These are phyloP conservation scores for Callocephalon fimbriatum DNA, from an alignment of 2,113 vertebrate genomes.

Conservation along the genomic window DNA sequence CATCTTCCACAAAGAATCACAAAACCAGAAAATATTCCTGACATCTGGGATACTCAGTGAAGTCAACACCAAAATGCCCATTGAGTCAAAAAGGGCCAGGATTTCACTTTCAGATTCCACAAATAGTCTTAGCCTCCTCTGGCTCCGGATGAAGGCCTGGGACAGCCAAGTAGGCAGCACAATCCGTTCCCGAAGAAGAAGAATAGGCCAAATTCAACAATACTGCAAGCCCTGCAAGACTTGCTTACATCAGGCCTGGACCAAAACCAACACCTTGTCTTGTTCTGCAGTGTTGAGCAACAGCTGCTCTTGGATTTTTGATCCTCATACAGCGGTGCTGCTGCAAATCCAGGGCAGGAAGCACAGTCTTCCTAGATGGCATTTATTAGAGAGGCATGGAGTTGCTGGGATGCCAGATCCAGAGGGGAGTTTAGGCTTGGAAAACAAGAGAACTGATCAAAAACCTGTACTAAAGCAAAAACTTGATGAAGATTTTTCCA, in stretches of 20 bases:
- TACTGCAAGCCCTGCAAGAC: conserved; percentile 20
- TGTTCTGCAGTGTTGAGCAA: conserved; percentile 4
- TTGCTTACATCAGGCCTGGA: conserved; percentile 60
- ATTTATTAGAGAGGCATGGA: background rate
- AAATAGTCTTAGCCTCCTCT: conserved; percentile 25
- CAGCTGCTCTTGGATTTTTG: conserved; percentile 27
- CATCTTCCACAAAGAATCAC: conserved; percentile 31
- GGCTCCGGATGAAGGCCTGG: conserved; percentile 3
- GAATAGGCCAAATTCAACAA: conserved; percentile 68
- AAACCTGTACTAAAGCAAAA: background rate
- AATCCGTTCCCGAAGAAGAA: conserved; percentile 11
- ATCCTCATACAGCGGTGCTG: background rate
- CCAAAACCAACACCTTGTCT: conserved; percentile 15
- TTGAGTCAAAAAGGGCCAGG: background rate
- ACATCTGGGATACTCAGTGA: conserved; percentile 1
- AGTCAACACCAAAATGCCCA: conserved; percentile 23
- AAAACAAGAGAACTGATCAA: background rate
- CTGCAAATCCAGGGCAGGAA: background rate
- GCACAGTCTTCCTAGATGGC: background rate
- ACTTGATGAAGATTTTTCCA: background rate
- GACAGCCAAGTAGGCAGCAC: conserved; percentile 56
- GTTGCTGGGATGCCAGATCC: background rate
- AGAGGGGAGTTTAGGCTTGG: background rate
- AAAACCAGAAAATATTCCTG: background rate
- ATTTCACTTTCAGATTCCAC: conserved; percentile 56